A percentile compares a stretch with the other conserved stretches of the same genome.
Evolutionary conservation across 2,797 vertebrate species (phyloP).

Genomic region (Margarornis squamiger): DNA sequence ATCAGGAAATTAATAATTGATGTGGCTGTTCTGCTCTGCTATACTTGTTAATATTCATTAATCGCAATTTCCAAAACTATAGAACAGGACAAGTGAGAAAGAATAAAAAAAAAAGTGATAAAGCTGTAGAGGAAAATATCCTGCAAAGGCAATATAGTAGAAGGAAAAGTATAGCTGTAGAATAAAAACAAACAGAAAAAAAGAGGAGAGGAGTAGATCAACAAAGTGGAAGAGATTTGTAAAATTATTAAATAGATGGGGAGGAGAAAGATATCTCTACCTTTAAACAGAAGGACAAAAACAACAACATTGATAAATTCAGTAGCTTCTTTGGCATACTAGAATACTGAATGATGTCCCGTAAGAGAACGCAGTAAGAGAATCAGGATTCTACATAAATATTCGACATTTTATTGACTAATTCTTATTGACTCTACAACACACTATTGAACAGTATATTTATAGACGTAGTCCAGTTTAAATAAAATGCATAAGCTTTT

Average conservation of each 20-base stretch:
- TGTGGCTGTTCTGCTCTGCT: background rate
- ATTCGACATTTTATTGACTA: background rate
- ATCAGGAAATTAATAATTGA: background rate
- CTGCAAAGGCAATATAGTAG: background rate
- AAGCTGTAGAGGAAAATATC: background rate
- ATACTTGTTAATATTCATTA: slow-evolving; percentile 15
- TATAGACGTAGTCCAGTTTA: background rate
- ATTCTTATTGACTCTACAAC: background rate
- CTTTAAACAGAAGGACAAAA: background rate
- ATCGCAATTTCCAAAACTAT: background rate
- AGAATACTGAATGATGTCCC: background rate
- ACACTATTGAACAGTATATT: background rate
- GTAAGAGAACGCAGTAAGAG: background rate
- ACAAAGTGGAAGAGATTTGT: background rate
- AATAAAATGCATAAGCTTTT: background rate
- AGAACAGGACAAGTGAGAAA: background rate
- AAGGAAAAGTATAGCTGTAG: background rate
- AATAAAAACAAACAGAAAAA: background rate
- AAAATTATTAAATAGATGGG: background rate
- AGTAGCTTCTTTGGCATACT: background rate
- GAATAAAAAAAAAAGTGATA: background rate
- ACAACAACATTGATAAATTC: background rate
- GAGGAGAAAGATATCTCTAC: background rate
- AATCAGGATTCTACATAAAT: background rate
- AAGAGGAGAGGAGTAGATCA: background rate